Base-by-base conservation (phyloP, 2,888 invertebrate genomes). In the Dasypolia templi region DNA sequence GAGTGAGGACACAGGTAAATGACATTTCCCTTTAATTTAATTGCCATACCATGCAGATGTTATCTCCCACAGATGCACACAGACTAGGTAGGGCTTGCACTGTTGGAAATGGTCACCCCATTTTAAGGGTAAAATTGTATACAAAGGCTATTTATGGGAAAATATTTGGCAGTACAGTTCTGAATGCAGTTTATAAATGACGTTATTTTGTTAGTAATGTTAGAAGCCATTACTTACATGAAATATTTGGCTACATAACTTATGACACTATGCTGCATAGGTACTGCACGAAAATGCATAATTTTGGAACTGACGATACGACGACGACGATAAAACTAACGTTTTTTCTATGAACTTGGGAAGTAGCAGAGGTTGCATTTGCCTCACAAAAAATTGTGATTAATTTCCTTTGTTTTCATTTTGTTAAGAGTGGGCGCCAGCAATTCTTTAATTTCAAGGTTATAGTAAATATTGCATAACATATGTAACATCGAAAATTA, bases 401-500 rank as follows among this genome's bases (percentile, higher is more conserved):
- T 56, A 9, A 62, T 46, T 51, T 39, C 17, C 46, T 53, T 12
- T 32, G 22, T 61, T 32, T 32, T 3, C 19, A 46, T n/a, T n/a
- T 1, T 42, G 22, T 5, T 0, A 0, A 55, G 73, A 78, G 85
- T 85, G 71, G 85, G 85, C 69, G 76, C 73, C 62, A 67, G 62
- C 11, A 56, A 56, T 14, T 55, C n/a, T n/a, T 44, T 19, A 19
- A 49, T 74, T 80, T 86, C 79, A 82, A 86, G 83, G 86, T 85
- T 86, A 86, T 77, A 32, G 19, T 68, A 65, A 65, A 68, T 71
- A 83, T 86, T 86, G 86, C 86, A 83, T 85, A 82, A 86, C 78
- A n/a, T 64, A 61, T 61, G 53, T 35, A 49, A 14, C n/a, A 67
- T 39, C 12, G 39, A 3, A 55, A 29, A 70, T 67, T 42, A 58